These are phyloP conservation scores for Lissocephala sabroskyi DNA, from an alignment of 2,888 invertebrate genomes.

Conservation along the genomic window DNA sequence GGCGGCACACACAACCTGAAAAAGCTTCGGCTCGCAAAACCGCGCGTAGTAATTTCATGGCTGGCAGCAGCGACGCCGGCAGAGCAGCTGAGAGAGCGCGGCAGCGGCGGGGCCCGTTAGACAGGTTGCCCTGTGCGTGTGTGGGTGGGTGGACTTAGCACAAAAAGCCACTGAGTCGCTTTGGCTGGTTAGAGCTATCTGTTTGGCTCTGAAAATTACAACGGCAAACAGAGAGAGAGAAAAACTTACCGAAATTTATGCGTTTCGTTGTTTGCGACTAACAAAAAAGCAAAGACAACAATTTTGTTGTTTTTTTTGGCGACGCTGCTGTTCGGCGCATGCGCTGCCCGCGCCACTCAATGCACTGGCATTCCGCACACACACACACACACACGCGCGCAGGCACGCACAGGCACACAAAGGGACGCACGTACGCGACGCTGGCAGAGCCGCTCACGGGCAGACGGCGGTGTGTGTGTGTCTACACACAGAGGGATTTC, in stretches of 20 bases:
- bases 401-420: background rate
- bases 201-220: too few relatives aligned
- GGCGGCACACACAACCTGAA: constrained; percentile 42
- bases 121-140: constrained; percentile 5
- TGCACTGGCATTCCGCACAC: constrained; percentile 40
- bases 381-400: constrained; percentile 19
- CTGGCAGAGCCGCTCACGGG: too few relatives aligned
- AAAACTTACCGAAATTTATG: background rate
- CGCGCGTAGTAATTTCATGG: constrained; percentile 58
- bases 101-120: background rate
- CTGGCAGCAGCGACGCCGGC: constrained; percentile 9
- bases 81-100: too few relatives aligned
- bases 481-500: too few relatives aligned
- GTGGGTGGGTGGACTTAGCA: too few relatives aligned
- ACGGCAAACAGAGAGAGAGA: too few relatives aligned
- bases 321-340: constrained; percentile 31
- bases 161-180: too few relatives aligned
- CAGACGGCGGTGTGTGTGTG: too few relatives aligned
- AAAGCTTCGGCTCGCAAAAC: constrained; percentile 56
- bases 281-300: constrained; percentile 12
- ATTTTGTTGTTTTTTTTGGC: too few relatives aligned
- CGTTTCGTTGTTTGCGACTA: background rate
- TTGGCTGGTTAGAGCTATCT: too few relatives aligned
- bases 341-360: constrained; percentile 37
- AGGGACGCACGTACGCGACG: too few relatives aligned